Conservation (phyloP, 53 echinoderm and acorn worm species). For the Antedon mediterranea region DNA sequence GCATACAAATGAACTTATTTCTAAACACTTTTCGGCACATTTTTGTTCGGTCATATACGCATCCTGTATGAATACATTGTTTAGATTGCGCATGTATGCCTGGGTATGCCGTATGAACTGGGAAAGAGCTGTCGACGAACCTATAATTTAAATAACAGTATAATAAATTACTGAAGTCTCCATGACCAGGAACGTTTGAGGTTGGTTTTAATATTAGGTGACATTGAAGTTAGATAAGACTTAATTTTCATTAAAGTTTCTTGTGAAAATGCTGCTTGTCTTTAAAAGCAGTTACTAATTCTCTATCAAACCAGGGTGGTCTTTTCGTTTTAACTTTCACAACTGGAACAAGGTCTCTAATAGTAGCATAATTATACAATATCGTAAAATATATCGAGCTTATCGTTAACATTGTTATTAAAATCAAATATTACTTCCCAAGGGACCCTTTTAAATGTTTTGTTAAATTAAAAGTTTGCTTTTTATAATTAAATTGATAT, state of each 20-base stretch:
- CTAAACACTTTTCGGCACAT: slow-evolving; percentile 52
- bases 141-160: no score
- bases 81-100: slow-evolving; percentile 26
- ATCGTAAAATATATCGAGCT: neutral
- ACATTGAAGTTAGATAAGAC: neutral
- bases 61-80: slow-evolving; percentile 26
- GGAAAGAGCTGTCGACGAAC: slow-evolving; percentile 24
- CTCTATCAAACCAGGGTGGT: neutral
- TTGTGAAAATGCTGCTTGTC: neutral
- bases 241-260: neutral
- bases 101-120: slow-evolving; percentile 15
- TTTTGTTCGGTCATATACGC: slow-evolving; percentile 48
- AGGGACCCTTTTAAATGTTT: neutral
- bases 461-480: neutral
- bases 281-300: neutral
- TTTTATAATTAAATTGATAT: neutral
- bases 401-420: neutral
- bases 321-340: neutral
- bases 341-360: neutral
- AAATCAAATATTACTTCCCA: neutral
- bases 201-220: neutral
- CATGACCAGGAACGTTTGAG: neutral
- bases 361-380: no score
- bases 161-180: no score
- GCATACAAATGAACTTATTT: slow-evolving; percentile 41